phyloP scores from a whole-genome alignment of 2,113 vertebrate species.

The Myotis lucifugus region DNA sequence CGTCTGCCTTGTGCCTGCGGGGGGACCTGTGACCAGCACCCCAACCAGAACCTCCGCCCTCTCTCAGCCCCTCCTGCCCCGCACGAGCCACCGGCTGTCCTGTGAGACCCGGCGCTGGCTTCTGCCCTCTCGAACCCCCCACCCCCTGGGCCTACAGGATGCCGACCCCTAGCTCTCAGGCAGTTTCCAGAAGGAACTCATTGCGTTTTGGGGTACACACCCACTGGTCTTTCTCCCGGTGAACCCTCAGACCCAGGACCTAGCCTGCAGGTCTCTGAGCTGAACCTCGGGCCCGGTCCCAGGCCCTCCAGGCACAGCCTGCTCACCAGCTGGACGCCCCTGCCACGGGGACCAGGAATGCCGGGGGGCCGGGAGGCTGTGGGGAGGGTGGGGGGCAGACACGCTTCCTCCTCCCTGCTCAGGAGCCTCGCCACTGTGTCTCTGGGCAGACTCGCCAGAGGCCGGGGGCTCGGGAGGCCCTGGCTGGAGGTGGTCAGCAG shows the following conservation, averaged over 20 bases:
- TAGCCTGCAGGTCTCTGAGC: background rate
- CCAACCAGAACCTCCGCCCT: background rate
- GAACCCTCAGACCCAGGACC: background rate
- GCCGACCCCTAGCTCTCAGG: background rate
- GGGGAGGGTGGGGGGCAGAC: rapidly evolving
- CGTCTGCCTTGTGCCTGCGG: rapidly evolving
- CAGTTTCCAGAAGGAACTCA: rapidly evolving
- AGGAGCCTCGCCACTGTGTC: background rate
- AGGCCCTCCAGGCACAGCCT: background rate
- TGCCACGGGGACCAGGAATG: background rate
- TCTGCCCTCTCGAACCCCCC: background rate
- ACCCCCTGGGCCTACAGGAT: rapidly evolving
- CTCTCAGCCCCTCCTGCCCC: background rate
- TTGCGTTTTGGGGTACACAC: rapidly evolving
- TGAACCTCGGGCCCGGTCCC: rapidly evolving
- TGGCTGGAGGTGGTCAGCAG: rapidly evolving
- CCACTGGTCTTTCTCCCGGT: background rate
- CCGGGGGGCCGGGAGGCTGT: rapidly evolving
- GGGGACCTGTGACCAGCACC: background rate
- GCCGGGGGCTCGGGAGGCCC: rapidly evolving
- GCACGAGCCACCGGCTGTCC: rapidly evolving
- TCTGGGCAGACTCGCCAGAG: background rate
- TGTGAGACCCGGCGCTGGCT: background rate
- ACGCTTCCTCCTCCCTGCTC: rapidly evolving
- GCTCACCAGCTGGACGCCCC: rapidly evolving